Evolutionary conservation across 35 echinoderm and acorn worm genomes (phyloP), one percentile per base, ranked within the genome.

Genomic region (Ptychodera flava): DNA sequence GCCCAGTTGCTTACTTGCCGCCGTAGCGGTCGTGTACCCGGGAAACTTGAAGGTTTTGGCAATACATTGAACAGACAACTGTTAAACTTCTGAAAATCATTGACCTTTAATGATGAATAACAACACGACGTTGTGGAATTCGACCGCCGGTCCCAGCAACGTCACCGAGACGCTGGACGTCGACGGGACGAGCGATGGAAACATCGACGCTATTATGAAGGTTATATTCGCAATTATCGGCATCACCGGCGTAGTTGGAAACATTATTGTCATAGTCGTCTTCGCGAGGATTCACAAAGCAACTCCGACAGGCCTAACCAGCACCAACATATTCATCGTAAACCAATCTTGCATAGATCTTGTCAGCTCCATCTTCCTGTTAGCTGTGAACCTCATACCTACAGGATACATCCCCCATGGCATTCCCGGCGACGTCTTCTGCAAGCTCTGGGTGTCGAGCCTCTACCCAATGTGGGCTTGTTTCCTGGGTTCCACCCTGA

Each of bases 281-380:
- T 97, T 97, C 53, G 35, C 91, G 45, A 6, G 45, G 22, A 64
- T 64, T 12, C 45, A 64, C 45, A 64, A 64, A 64, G 45, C 45
- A 12, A 12, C 45, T 12, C 45, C 45, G 6, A 64, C 45, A 22
- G 45, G 45, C 22, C 45, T 64, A 22, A 64, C 6, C 45, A 64
- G 45, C 22, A 97, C 94, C 2, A 93, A 93, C 77, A 33, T 91
- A 22, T 76, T 97, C 29, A 97, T 97, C 78, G 64, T 97, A 31
- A 97, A 97, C 36, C 94, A 97, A 37, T 89, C 91, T 0, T 31
- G 93, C 16, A 97, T 97, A 36, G 91, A 97, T 85, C 86, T 97
- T 28, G 77, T 93, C 6, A 91, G 90, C 31, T 91, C 94, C 0
- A 93, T 97, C 1, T 33, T 97, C 29, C 93, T 97, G 35, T 83